These are phyloP conservation scores for Gobius niger DNA, from an alignment of 2,113 vertebrate species.

Conservation along the genomic window DNA sequence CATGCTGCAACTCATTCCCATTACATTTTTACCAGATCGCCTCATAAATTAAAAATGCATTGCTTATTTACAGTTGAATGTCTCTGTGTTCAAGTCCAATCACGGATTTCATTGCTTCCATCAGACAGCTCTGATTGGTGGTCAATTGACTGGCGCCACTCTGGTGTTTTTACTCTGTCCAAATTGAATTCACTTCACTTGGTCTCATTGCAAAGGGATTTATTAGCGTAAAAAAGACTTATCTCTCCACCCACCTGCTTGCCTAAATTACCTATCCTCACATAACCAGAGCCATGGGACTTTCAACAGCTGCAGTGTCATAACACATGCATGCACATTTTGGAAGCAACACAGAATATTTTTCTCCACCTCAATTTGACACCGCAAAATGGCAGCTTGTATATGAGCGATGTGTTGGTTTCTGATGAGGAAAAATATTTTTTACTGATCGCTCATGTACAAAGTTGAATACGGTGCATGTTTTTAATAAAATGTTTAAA, in stretches of 20 bases:
- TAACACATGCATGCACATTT: slow-evolving; percentile 3
- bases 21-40: slow-evolving; percentile 6
- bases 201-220: slow-evolving; percentile 51
- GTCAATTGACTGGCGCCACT: slow-evolving; percentile 37
- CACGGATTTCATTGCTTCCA: slow-evolving; percentile 19
- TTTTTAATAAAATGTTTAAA: too few relatives aligned
- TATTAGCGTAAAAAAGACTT: slow-evolving; percentile 58
- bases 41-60: slow-evolving; percentile 16
- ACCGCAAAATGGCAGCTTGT: background rate
- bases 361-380: background rate
- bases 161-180: slow-evolving; percentile 25
- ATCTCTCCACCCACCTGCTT: slow-evolving; percentile 58
- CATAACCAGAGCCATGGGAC: slow-evolving; percentile 34
- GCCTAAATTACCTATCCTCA: slow-evolving; percentile 48
- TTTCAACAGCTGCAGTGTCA: slow-evolving; percentile 26
- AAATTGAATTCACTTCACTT: slow-evolving; percentile 56
- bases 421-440: too few relatives aligned
- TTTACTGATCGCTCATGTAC: too few relatives aligned
- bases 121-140: slow-evolving; percentile 44
- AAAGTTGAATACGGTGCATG: too few relatives aligned
- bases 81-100: slow-evolving; percentile 7
- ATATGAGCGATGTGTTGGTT: background rate
- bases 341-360: background rate
- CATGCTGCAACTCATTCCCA: slow-evolving; percentile 12
- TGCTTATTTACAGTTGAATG: slow-evolving; percentile 9